phyloP scores from a whole-genome alignment of 1,140 invertebrate genomes.

The Aphis craccivora region DNA sequence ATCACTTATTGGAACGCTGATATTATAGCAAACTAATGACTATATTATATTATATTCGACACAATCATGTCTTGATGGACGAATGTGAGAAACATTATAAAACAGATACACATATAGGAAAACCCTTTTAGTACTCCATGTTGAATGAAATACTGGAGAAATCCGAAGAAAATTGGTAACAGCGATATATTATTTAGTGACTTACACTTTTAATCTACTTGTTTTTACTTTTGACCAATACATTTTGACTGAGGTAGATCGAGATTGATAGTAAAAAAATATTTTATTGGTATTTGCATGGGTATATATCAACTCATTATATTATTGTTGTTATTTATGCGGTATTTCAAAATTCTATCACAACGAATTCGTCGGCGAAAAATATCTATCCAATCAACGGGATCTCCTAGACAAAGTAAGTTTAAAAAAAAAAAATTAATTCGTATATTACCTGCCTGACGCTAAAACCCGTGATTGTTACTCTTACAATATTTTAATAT shows the following conservation, averaged over 20 bases:
- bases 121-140: not conserved
- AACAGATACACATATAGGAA: not conserved
- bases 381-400: not conserved
- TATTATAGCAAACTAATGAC: not conserved
- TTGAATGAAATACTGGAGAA: not conserved
- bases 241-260: not conserved
- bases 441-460: not conserved
- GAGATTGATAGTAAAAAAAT: not conserved
- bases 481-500: not conserved
- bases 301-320: not conserved
- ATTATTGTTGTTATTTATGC: not conserved
- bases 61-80: too few relatives aligned
- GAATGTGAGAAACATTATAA: not conserved
- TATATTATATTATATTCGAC: not conserved
- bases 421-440: not conserved
- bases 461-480: not conserved
- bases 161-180: not conserved
- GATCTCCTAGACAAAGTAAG: not conserved
- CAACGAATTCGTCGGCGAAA: not conserved
- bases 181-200: not conserved
- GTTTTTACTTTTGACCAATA: not conserved
- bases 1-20: not conserved
- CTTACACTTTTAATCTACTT: not conserved
- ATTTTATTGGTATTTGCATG: not conserved
- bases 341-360: not conserved